Percentiles rank a stretch among this genome's conserved stretches.
Conservation (phyloP, 2,113 vertebrate genomes). For the Equus przewalskii region DNA sequence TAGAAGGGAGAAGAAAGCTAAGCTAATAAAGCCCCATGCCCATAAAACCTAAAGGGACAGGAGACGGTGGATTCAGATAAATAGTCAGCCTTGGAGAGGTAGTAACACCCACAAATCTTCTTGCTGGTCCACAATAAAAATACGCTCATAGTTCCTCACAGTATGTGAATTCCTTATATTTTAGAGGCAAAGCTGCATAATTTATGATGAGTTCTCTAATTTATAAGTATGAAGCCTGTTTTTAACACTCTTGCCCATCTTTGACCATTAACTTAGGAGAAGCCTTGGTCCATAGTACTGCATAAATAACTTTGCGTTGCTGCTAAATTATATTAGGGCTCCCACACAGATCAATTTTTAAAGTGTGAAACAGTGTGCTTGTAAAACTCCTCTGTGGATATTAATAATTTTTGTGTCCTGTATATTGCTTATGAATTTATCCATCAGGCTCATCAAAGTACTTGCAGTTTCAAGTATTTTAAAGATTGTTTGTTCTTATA, state of each 20-base stretch:
- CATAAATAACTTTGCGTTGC: neutral
- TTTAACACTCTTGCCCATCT: neutral
- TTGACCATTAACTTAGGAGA: neutral
- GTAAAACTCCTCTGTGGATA: neutral
- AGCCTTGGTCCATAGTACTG: neutral
- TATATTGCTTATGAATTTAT: neutral
- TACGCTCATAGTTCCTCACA: neutral
- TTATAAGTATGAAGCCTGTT: neutral
- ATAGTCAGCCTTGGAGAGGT: too few relatives aligned
- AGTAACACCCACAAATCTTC: neutral
- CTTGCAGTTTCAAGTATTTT: constrained; percentile 46
- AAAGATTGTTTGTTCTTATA: constrained; percentile 42
- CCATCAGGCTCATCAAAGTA: neutral
- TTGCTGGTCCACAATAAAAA: neutral
- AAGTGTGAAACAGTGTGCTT: neutral
- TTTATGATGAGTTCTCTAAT: neutral
- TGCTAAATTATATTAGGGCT: neutral
- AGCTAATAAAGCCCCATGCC: neutral
- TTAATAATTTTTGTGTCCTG: neutral
- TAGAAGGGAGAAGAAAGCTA: neutral
- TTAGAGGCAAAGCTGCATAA: neutral
- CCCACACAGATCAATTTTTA: neutral
- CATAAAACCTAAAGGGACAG: neutral
- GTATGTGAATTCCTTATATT: neutral
- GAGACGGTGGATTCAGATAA: neutral